Percentiles rank a stretch among this genome's conserved stretches.
phyloP scores from a whole-genome alignment of 2,113 vertebrate species.

The Spea bombifrons region DNA sequence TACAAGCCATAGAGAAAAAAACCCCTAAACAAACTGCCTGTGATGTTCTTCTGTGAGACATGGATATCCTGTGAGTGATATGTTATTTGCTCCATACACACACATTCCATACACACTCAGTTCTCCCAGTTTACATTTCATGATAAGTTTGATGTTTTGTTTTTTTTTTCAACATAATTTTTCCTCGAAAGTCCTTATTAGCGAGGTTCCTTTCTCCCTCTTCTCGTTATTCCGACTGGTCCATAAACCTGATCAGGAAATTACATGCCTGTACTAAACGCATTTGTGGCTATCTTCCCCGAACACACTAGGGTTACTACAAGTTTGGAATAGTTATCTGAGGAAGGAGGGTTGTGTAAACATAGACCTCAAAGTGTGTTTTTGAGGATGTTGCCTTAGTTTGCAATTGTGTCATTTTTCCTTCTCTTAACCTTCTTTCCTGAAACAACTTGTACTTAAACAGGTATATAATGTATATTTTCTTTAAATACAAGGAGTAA shows the following conservation, averaged over 20 bases:
- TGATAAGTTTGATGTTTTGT: too few relatives aligned
- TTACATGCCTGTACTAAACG: not conserved
- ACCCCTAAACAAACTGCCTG: not conserved
- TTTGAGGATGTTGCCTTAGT: not conserved
- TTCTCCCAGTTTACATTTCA: too few relatives aligned
- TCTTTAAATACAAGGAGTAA: too few relatives aligned
- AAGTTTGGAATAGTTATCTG: slow-evolving; percentile 10
- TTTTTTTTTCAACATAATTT: too few relatives aligned
- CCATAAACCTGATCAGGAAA: not conserved
- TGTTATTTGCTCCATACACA: not conserved
- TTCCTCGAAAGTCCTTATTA: too few relatives aligned
- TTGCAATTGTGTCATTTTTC: slow-evolving; percentile 3
- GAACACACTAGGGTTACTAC: slow-evolving; percentile 7
- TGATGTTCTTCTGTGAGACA: not conserved
- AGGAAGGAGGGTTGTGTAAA: slow-evolving; percentile 8
- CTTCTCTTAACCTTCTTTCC: not conserved
- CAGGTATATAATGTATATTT: too few relatives aligned
- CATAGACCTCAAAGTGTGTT: not conserved
- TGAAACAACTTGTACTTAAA: not conserved
- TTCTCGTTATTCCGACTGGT: too few relatives aligned
- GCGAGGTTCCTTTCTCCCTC: too few relatives aligned
- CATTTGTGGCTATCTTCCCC: slow-evolving; percentile 4
- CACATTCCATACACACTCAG: too few relatives aligned
- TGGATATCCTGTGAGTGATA: not conserved
- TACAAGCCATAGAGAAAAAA: not conserved